A percentile compares a stretch with the other conserved stretches of the same genome.
Evolutionary conservation across 2,888 invertebrate genomes (phyloP).

Genomic region (Phyllotreta striolata): DNA sequence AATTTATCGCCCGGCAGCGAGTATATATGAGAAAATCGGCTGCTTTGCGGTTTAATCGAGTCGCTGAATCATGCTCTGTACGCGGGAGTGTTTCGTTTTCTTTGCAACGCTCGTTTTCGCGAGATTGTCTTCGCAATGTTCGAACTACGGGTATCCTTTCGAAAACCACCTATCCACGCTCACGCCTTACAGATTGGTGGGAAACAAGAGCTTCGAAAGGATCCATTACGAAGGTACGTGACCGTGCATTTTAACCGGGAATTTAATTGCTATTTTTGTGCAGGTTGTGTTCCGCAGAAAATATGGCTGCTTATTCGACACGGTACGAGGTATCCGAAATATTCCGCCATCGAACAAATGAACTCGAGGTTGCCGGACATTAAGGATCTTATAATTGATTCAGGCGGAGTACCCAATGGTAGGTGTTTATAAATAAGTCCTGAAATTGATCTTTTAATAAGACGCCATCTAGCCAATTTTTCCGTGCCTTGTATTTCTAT

Average conservation of each 20-base stretch:
- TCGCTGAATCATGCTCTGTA: slow-evolving; percentile 23
- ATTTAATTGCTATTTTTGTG: neutral
- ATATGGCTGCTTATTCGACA: slow-evolving; percentile 81
- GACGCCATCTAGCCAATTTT: slow-evolving; percentile 1
- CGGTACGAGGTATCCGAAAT: slow-evolving; percentile 78
- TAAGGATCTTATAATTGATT: slow-evolving; percentile 65
- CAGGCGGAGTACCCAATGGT: slow-evolving; percentile 64
- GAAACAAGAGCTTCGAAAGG: slow-evolving; percentile 69
- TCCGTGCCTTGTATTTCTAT: slow-evolving; percentile 1
- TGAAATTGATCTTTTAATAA: neutral
- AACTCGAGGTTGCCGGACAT: slow-evolving; percentile 64
- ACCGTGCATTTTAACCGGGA: slow-evolving; percentile 8
- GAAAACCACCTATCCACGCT: slow-evolving; percentile 70
- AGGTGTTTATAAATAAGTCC: slow-evolving; percentile 27
- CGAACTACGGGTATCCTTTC: slow-evolving; percentile 40
- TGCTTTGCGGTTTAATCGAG: slow-evolving; percentile 26
- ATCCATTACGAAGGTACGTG: slow-evolving; percentile 69
- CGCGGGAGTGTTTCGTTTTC: slow-evolving; percentile 14
- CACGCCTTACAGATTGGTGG: slow-evolving; percentile 77
- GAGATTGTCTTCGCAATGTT: slow-evolving; percentile 33
- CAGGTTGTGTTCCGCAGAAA: slow-evolving; percentile 60
- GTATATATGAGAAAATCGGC: slow-evolving; percentile 26
- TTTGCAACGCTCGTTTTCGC: slow-evolving; percentile 25
- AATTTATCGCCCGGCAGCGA: slow-evolving; percentile 31
- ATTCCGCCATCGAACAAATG: slow-evolving; percentile 66